phyloP scores from a whole-genome alignment of 2,113 vertebrate genomes.

The Gavialis gangeticus region DNA sequence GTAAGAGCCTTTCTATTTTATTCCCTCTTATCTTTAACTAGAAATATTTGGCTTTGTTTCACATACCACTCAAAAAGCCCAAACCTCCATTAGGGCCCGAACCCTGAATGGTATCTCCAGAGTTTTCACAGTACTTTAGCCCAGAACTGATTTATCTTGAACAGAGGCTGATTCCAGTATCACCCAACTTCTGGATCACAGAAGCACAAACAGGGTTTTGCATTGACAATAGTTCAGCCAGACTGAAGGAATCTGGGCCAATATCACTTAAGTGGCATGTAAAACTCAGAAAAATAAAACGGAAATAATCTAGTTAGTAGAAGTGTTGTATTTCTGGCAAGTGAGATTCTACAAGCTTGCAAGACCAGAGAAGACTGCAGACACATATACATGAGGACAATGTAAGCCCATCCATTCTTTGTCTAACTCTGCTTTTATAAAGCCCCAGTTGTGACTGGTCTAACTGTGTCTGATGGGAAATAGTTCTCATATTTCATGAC shows the following conservation, averaged over 20 bases:
- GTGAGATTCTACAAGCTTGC: fast-evolving
- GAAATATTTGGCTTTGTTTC: not conserved
- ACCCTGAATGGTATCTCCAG: not conserved
- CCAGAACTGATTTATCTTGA: not conserved
- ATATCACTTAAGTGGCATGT: not conserved
- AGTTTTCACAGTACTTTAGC: not conserved
- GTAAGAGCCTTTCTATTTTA: not conserved
- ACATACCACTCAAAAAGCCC: not conserved
- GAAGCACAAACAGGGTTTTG: not conserved
- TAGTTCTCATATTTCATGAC: not conserved
- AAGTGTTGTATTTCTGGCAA: not conserved
- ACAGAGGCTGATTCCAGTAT: not conserved
- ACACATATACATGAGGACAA: not conserved
- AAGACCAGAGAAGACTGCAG: not conserved
- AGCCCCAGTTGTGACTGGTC: not conserved
- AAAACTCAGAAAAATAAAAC: not conserved
- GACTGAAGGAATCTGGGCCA: not conserved
- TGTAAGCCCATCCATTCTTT: not conserved
- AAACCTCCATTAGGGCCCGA: no score
- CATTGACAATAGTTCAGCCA: not conserved
- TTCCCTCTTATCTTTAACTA: not conserved
- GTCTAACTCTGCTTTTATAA: not conserved
- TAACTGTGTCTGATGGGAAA: not conserved
- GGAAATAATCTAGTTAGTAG: not conserved
- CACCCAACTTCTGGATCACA: not conserved